These are phyloP conservation scores for Parnassius mnemosyne DNA, from an alignment of 2,888 invertebrate genomes.

Conservation along the genomic window DNA sequence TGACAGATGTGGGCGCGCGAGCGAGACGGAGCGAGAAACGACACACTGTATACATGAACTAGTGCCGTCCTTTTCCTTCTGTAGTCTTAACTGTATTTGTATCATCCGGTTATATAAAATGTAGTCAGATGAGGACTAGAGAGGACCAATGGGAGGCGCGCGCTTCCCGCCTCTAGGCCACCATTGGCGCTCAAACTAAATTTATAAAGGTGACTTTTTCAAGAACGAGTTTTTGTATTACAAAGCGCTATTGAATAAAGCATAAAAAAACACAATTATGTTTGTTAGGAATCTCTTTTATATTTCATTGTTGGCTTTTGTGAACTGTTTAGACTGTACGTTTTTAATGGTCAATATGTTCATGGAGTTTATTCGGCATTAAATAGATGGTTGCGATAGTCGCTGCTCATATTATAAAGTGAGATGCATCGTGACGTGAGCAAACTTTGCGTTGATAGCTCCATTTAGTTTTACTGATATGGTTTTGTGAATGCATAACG, in stretches of 20 bases:
- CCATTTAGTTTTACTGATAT: slow-evolving; percentile 2
- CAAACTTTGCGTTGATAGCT: slow-evolving; percentile 3
- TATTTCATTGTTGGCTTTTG: slow-evolving; percentile 57
- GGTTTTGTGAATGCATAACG: neutral
- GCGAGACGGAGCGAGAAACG: slow-evolving; percentile 55
- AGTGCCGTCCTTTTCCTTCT: slow-evolving; percentile 60
- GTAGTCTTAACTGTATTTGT: slow-evolving; percentile 78
- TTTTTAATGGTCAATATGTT: slow-evolving; percentile 30
- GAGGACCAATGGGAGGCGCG: slow-evolving; percentile 53
- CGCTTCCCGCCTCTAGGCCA: slow-evolving; percentile 55
- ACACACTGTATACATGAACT: slow-evolving; percentile 68
- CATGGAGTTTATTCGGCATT: neutral
- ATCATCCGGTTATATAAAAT: slow-evolving; percentile 80
- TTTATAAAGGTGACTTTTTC: slow-evolving; percentile 80
- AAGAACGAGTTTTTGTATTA: slow-evolving; percentile 70
- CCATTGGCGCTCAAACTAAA: slow-evolving; percentile 73
- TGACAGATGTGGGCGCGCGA: slow-evolving; percentile 57
- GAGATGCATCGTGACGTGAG: slow-evolving; percentile 5
- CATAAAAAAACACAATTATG: slow-evolving; percentile 75
- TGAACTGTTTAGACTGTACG: slow-evolving; percentile 46
- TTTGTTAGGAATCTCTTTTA: slow-evolving; percentile 69
- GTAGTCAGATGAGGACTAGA: slow-evolving; percentile 64
- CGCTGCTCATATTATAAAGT: neutral
- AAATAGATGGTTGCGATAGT: neutral
- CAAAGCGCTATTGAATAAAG: slow-evolving; percentile 72